Conservation (phyloP, 2,888 invertebrate species). For the Clivina fossor region DNA sequence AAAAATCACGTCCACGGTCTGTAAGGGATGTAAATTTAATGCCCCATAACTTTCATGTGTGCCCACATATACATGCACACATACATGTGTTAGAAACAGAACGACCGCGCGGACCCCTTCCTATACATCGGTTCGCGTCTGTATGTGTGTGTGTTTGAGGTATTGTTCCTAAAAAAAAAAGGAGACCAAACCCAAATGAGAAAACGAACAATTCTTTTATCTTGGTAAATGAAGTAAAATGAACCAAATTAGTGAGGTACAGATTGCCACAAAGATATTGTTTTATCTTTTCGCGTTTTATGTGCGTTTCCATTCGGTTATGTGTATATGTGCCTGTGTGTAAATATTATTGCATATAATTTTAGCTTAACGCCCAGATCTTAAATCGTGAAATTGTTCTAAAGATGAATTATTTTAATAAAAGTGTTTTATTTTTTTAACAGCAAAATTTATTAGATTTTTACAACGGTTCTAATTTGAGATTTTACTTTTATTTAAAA, state of each 20-base stretch:
- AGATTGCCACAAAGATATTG: conserved; percentile 19
- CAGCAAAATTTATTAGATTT: not conserved
- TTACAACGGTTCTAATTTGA: not conserved
- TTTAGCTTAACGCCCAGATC: not conserved
- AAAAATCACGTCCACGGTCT: conserved; percentile 41
- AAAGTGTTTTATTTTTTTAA: not conserved
- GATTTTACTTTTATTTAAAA: not conserved
- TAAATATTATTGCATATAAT: not conserved
- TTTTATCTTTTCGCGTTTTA: too few relatives aligned
- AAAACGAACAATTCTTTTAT: conserved; percentile 32
- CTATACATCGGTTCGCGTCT: not conserved
- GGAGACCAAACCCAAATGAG: conserved; percentile 29
- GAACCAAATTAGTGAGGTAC: conserved; percentile 25
- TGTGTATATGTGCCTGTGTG: not conserved
- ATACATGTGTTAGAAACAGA: not conserved
- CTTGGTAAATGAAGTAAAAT: conserved; percentile 32
- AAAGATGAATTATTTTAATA: not conserved
- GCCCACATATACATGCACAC: conserved; percentile 16
- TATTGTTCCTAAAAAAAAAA: conserved; percentile 28
- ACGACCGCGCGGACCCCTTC: conserved; percentile 1
- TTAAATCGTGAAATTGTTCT: not conserved
- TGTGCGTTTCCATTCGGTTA: not conserved
- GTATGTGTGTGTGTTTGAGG: conserved; percentile 19
- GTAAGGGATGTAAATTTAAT: conserved; percentile 41
- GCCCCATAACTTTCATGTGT: conserved; percentile 35